Percentiles rank a stretch among this genome's conserved stretches.
Evolutionary conservation across 2,888 invertebrate species (phyloP).

Genomic region (Athripsodes cinereus): DNA sequence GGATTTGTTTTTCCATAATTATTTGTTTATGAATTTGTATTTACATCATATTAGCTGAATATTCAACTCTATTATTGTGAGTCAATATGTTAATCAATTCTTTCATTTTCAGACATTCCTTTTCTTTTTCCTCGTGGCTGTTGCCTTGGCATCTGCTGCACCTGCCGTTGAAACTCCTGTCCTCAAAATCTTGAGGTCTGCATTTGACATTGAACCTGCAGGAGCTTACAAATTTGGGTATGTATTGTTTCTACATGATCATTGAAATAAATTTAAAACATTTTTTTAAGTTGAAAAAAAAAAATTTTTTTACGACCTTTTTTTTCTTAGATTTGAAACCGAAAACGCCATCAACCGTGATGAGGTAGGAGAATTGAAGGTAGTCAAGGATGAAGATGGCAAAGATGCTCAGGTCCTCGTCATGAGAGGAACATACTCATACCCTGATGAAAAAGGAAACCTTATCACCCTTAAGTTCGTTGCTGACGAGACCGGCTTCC

Average conservation of each 20-base stretch:
- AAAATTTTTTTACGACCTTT: background rate
- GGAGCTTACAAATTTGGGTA: conserved; percentile 24
- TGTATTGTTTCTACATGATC: too few relatives aligned
- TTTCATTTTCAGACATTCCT: conserved; percentile 7
- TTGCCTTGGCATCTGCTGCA: conserved; percentile 7
- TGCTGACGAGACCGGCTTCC: conserved; percentile 27
- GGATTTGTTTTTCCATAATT: too few relatives aligned
- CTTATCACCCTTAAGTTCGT: conserved; percentile 17
- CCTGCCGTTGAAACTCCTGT: conserved; percentile 24
- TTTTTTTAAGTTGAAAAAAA: background rate
- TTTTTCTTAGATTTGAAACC: conserved; percentile 22
- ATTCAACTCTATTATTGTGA: too few relatives aligned
- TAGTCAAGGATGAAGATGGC: conserved; percentile 24
- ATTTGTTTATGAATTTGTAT: too few relatives aligned
- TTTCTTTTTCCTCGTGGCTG: conserved; percentile 19
- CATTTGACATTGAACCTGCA: conserved; percentile 21
- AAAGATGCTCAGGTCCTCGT: conserved; percentile 20
- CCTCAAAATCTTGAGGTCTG: conserved; percentile 17
- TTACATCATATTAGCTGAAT: too few relatives aligned
- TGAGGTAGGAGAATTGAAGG: conserved; percentile 23
- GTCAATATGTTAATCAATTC: background rate
- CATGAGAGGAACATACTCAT: conserved; percentile 22
- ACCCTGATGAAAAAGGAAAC: conserved; percentile 18
- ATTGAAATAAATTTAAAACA: background rate
- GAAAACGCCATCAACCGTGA: conserved; percentile 23